These are phyloP conservation scores for Sebastes wilsoni DNA, from an alignment of 2,797 vertebrate genomes.

Conservation along the genomic window DNA sequence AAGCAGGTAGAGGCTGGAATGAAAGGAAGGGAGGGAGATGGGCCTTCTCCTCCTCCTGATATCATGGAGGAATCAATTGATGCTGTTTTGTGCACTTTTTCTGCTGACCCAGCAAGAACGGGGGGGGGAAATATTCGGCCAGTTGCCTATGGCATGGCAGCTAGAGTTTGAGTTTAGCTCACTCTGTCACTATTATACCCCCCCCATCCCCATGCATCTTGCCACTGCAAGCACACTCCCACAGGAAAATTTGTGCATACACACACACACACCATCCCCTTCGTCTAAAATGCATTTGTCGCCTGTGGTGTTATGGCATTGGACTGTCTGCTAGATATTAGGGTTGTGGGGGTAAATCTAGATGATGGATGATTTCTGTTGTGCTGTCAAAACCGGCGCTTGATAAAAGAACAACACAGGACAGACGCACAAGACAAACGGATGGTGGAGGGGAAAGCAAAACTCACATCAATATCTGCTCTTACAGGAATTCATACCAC, in stretches of 20 bases:
- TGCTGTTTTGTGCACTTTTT: conserved; percentile 76
- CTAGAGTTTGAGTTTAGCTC: conserved; percentile 69
- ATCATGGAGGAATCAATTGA: conserved; percentile 81
- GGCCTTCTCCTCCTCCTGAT: conserved; percentile 69
- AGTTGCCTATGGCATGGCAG: conserved; percentile 72
- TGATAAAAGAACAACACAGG: conserved; percentile 73
- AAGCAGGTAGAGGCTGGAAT: conserved; percentile 60
- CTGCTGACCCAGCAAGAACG: conserved; percentile 72
- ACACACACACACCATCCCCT: conserved; percentile 15
- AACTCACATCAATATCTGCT: conserved; percentile 57
- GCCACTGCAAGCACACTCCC: conserved; percentile 28
- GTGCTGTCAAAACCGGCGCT: conserved; percentile 67
- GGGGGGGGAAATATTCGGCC: conserved; percentile 38
- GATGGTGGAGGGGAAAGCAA: conserved; percentile 23
- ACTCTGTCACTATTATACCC: conserved; percentile 70
- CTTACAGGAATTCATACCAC: conserved; percentile 13
- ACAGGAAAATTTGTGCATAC: conserved; percentile 19
- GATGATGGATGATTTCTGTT: conserved; percentile 76
- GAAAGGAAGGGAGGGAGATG: conserved; percentile 54
- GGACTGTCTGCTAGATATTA: conserved; percentile 76
- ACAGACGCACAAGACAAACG: conserved; percentile 56
- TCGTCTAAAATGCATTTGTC: conserved; percentile 67
- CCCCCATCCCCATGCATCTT: conserved; percentile 23
- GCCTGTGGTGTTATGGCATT: conserved; percentile 70
- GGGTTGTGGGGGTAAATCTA: conserved; percentile 72